Base-by-base conservation (phyloP, 2,113 vertebrate genomes). In the Merops nubicus region DNA sequence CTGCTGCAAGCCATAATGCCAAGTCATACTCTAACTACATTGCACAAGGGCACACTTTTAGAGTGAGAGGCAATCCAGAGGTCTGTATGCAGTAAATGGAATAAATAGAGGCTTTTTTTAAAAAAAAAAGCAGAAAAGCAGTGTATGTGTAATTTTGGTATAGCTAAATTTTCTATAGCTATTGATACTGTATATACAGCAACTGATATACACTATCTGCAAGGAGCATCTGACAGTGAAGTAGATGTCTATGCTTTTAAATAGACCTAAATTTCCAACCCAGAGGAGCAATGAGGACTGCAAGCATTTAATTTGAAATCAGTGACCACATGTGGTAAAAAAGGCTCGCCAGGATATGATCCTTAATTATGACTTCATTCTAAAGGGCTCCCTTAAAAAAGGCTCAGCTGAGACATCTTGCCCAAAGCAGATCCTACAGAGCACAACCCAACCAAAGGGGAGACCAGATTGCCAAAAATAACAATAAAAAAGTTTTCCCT, bases 331-430 rank as follows among this genome's bases (percentile, higher is more conserved):
- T 16, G 5, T 34, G 38, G 85, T 60, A 85, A 89, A 53, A 88
- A 88, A 85, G 48, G 60, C 56, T 76, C 78, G 83, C 72, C 83
- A 90, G 76, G 80, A 81, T 92, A n/a, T 56, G 76, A 96, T 72
- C 53, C 92, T 89, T 75, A 83, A 87, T 91, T 94, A 87, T 85
- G 65, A 93, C 80, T 93, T 96, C 95, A 94, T 85, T 38, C 69
- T 42, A 40, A 51, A 64, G 31, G 72, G 43, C 33, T 75, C 78
- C 64, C 60, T 91, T 82, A 33, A 89, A 91, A 93, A 84, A 85
- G 60, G 36, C 93, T 78, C 89, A 75, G 59, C 64, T 53, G 77
- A 94, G 54, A 91, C 73, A 93, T 85, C 90, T 96, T 89, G 92
- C 94, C 79, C 43, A 75, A 29, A 80, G 90, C 91, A 63, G n/a